phyloP scores from a whole-genome alignment of 2,113 vertebrate genomes.

The Corynorhinus townsendii region DNA sequence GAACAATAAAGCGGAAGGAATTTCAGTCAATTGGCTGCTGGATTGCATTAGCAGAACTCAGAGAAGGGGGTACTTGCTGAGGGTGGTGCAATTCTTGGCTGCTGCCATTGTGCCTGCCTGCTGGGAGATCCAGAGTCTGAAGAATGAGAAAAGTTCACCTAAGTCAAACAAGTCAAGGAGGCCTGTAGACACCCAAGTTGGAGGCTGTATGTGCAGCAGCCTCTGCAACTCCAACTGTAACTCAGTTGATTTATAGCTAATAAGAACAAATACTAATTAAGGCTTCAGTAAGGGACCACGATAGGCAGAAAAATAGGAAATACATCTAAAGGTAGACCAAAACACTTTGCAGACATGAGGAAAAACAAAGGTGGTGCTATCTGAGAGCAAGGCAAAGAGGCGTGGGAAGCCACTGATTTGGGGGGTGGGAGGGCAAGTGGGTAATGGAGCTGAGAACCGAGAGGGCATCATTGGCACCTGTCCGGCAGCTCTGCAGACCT shows the following conservation, averaged over 20 bases:
- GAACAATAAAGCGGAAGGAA: slow-evolving; percentile 67
- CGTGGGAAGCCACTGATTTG: not conserved
- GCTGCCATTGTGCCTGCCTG: not conserved
- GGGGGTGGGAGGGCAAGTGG: not conserved
- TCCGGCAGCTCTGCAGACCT: not conserved
- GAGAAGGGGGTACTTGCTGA: slow-evolving; percentile 12
- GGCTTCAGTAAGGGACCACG: not conserved
- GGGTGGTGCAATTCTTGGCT: not conserved
- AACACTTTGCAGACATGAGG: slow-evolving; percentile 36
- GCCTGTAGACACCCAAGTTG: not conserved
- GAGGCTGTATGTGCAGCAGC: not conserved
- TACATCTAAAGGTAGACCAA: slow-evolving; percentile 25
- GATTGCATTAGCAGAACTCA: slow-evolving; percentile 30
- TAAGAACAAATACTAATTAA: slow-evolving; percentile 69
- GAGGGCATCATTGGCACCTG: slow-evolving; percentile 40
- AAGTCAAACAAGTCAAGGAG: not conserved
- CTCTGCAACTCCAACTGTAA: slow-evolving; percentile 42
- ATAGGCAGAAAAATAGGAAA: slow-evolving; percentile 49
- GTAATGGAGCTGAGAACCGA: slow-evolving; percentile 33
- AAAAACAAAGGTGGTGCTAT: not conserved
- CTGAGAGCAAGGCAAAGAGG: not conserved
- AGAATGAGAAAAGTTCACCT: not conserved
- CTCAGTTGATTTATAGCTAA: slow-evolving; percentile 39
- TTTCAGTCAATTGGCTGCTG: slow-evolving; percentile 50
- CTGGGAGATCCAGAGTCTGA: not conserved